A percentile compares a stretch with the other conserved stretches of the same genome.
phyloP scores from a whole-genome alignment of 2,888 invertebrate genomes.

The Alitta virens region DNA sequence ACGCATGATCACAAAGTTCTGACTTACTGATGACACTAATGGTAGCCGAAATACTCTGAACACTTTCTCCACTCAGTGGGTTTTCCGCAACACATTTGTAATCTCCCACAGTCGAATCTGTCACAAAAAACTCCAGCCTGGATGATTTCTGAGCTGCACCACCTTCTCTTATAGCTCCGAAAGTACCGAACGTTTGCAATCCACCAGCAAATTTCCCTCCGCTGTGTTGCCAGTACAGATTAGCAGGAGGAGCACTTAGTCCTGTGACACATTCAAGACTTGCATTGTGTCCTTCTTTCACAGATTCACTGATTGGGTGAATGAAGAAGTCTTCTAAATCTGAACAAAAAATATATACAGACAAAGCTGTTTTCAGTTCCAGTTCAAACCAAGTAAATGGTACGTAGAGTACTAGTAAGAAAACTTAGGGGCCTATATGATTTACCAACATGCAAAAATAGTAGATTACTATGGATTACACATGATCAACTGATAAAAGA shows the following conservation, averaged over 20 bases:
- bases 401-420: no score
- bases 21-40: slow-evolving; percentile 1
- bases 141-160: slow-evolving; percentile 15
- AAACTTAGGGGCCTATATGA: no score
- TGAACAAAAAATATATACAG: no score
- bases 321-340: slow-evolving; percentile 42
- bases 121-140: slow-evolving; percentile 2
- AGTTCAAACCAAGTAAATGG: no score
- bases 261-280: slow-evolving; percentile 45
- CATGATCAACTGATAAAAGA: no score
- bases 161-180: slow-evolving; percentile 21
- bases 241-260: slow-evolving; percentile 31
- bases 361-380: no score
- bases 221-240: slow-evolving; percentile 41
- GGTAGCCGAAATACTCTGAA: not conserved
- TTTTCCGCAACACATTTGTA: slow-evolving; percentile 12
- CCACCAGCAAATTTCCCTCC: slow-evolving; percentile 34
- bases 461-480: no score
- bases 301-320: slow-evolving; percentile 34
- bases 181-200: slow-evolving; percentile 34
- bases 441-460: no score
- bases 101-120: not conserved
- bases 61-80: slow-evolving; percentile 1
- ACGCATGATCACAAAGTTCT: no score
- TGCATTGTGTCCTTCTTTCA: slow-evolving; percentile 32